Percentiles rank a stretch among this genome's conserved stretches.
phyloP scores from a whole-genome alignment of 1,140 invertebrate genomes.

The Ctenoplectra terminalis region DNA sequence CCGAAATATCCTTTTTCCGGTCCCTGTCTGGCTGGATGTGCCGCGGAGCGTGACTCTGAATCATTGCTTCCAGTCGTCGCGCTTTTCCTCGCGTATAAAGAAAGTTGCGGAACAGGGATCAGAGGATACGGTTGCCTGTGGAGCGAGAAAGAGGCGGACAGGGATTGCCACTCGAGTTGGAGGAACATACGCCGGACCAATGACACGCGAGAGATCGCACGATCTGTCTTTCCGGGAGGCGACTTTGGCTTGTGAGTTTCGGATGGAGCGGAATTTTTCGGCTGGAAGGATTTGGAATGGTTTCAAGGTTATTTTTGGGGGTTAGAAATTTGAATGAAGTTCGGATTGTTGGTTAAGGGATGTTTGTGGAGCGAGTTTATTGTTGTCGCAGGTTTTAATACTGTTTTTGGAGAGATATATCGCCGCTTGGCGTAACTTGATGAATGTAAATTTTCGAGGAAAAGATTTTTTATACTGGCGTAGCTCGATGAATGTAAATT shows the following conservation, averaged over 20 bases:
- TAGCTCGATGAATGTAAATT: too few species aligned
- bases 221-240: constrained; percentile 5
- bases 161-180: neutral
- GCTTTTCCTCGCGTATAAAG: constrained; percentile 28
- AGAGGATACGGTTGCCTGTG: neutral
- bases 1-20: constrained; percentile 45
- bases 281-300: neutral
- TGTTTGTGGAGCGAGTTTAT: too few species aligned
- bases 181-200: constrained; percentile 27
- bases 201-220: constrained; percentile 36
- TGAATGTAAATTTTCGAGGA: too few species aligned
- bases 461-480: too few species aligned
- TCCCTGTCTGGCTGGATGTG: neutral
- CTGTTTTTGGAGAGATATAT: too few species aligned
- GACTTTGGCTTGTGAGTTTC: constrained; percentile 9
- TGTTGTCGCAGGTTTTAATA: too few species aligned
- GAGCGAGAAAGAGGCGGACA: neutral
- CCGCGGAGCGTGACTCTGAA: neutral
- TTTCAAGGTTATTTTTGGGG: neutral
- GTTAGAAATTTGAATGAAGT: neutral
- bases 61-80: constrained; percentile 52
- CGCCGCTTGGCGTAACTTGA: too few species aligned
- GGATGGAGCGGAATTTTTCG: neutral
- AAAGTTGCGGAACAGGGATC: neutral
- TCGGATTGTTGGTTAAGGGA: too few species aligned